Evolutionary conservation across 92 coral and sea anemone genomes (phyloP), one percentile per base, ranked within the genome.

Genomic region (Scolanthus callimorphus): DNA sequence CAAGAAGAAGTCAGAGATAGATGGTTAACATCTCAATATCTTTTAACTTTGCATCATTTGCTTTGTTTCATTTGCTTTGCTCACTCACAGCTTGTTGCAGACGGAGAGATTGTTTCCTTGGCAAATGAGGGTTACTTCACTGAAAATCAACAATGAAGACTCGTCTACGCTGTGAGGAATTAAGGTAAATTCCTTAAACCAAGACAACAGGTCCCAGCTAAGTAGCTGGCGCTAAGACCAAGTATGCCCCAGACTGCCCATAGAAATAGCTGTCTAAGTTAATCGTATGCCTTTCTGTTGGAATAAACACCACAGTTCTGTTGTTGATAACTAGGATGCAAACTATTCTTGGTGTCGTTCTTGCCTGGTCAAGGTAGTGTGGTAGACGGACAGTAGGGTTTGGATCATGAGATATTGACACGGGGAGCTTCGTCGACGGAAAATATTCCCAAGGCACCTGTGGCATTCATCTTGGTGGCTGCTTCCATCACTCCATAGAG

Each of bases 261-360:
- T 63, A 73, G 4, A 64, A 45, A 59, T 74, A 73, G 67, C 67
- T 74, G 48, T 74, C 55, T 53, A 34, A 34, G 6, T 6, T 6
- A 6, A 34, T 6, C 6, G 15, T 15, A 6, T 34, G 6, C 9
- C 15, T 6, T 15, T 34, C 9, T 34, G 43, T 34, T 55, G 73
- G 67, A 17, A 74, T 24, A 46, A 65, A 74, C 0, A 27, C 55
- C 8, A 64, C 79, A 4, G 80, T 54, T 22, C 55, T 73, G 30
- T 58, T 52, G 1, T 27, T 15, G 2, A 63, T 41, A 38, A 63
- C 54, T 30, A 44, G 61, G 4, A 73, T 6, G n/a, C 56, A 63
- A 20, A 55, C 62, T 55, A 65, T 72, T 25, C 31, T 56, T 10
- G 52, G 47, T 20, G 45, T 39, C 20, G 12, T 2, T 9, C 51